Conservation (phyloP, 2,797 vertebrate genomes). For the Argyrosomus regius region DNA sequence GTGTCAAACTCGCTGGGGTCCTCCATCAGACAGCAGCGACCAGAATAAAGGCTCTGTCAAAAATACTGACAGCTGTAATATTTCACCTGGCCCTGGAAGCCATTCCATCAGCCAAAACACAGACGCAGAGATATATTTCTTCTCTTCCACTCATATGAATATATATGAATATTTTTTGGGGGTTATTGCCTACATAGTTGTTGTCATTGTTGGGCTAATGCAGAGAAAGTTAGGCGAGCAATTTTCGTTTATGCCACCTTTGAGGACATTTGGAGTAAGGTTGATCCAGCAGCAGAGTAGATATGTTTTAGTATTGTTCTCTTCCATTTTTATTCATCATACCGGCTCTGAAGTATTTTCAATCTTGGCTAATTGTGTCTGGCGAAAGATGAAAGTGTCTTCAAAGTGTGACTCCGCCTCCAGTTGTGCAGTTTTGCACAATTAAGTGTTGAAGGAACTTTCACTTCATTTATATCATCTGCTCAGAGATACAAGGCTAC, state of each 20-base stretch:
- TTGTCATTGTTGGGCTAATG: slow-evolving; percentile 54
- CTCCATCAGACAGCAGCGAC: slow-evolving; percentile 76
- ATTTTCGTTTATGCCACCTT: slow-evolving; percentile 32
- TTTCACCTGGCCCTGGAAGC: slow-evolving; percentile 72
- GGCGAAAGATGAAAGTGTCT: slow-evolving; percentile 28
- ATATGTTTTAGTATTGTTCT: slow-evolving; percentile 29
- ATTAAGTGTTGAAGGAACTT: slow-evolving; percentile 14
- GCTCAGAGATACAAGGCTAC: slow-evolving; percentile 42
- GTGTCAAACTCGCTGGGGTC: slow-evolving; percentile 74
- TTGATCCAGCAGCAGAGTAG: slow-evolving; percentile 7
- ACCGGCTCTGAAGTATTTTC: slow-evolving; percentile 30
- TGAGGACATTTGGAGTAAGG: slow-evolving; percentile 11
- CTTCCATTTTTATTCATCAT: slow-evolving; percentile 34
- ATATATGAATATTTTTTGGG: slow-evolving; percentile 62
- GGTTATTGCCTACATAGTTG: slow-evolving; percentile 52
- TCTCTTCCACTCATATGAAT: slow-evolving; percentile 45
- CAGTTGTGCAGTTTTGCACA: slow-evolving; percentile 15
- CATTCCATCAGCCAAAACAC: slow-evolving; percentile 68
- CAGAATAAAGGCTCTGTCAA: slow-evolving; percentile 79
- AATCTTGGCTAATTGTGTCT: slow-evolving; percentile 37
- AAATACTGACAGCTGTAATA: slow-evolving; percentile 77
- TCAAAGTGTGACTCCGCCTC: slow-evolving; percentile 14
- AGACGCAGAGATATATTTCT: slow-evolving; percentile 50
- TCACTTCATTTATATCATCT: slow-evolving; percentile 24
- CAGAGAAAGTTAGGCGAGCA: slow-evolving; percentile 26